Evolutionary conservation across 2,797 vertebrate species (phyloP).

Genomic region (Eospalax fontanierii): DNA sequence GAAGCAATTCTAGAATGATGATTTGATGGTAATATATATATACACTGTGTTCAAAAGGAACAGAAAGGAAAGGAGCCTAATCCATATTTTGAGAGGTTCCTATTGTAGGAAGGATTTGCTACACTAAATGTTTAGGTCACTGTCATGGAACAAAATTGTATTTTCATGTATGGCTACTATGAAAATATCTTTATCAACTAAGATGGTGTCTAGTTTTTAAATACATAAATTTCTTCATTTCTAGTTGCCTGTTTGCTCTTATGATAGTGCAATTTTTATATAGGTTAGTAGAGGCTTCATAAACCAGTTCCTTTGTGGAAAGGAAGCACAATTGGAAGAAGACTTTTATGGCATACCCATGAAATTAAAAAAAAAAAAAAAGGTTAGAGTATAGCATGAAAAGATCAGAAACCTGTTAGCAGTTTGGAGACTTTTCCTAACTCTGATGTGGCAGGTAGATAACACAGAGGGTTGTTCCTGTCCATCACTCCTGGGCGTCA

Average conservation of each 20-base stretch:
- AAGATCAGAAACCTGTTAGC: background rate
- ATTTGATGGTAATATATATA: background rate
- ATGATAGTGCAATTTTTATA: background rate
- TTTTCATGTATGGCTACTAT: constrained; percentile 15
- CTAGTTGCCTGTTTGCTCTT: background rate
- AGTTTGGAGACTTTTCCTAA: background rate
- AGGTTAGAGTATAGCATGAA: background rate
- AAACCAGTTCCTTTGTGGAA: constrained; percentile 28
- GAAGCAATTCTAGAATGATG: constrained; percentile 43
- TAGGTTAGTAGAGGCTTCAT: background rate
- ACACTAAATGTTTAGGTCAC: constrained; percentile 9
- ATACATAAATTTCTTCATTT: constrained; percentile 19
- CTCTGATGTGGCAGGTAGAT: background rate
- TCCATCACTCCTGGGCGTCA: background rate
- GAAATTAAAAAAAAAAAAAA: background rate
- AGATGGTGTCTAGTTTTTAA: constrained; percentile 56
- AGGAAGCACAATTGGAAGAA: constrained; percentile 54
- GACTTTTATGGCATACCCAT: background rate
- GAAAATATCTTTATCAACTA: constrained; percentile 22
- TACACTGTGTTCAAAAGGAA: background rate
- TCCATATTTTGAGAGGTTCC: background rate
- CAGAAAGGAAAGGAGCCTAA: background rate
- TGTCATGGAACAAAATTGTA: constrained; percentile 23
- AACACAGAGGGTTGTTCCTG: background rate
- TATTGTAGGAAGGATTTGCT: background rate